Base-by-base conservation (phyloP, 2,113 vertebrate genomes). In the Eudorcas thomsonii region DNA sequence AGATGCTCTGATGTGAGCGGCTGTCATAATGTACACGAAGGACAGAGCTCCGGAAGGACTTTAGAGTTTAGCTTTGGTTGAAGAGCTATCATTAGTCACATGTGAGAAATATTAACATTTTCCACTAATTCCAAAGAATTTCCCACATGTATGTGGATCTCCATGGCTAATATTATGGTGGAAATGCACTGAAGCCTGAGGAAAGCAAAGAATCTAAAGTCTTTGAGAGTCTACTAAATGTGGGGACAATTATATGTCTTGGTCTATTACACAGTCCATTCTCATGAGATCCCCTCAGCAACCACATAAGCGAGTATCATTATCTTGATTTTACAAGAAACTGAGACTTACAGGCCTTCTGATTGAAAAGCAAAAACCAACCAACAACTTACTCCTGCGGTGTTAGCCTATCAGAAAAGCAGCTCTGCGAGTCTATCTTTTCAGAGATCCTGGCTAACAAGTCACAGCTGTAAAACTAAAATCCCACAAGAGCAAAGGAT, bases 1-100 rank as follows among this genome's bases (percentile, higher is more conserved):
- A 98, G 95, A 64, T 90, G 96, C 96, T 93, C 3, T 96, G 93
- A 97, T 97, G 97, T 95, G 91, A 97, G 92, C 82, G 89, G 21
- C 62, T 90, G 85, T 92, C 83, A 60, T 97, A 98, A 98, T 92
- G 87, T 54, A 96, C 96, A 97, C 97, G 54, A 80, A 96, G 88
- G 97, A 52, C n/a, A 88, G 91, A 93, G 19, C 74, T 97, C 97
- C 36, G 30, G 36, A 93, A 95, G 71, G 89, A 19, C 97, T 98
- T 50, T 93, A 80, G 48, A 93, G 17, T 95, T 98, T 92, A 98
- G 96, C 93, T 94, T 36, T 94, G 94, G 80, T 96, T 97, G 93
- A 96, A 74, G 94, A 87, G n/a, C 64, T 93, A 94, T 95, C 93
- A 92, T 97, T 97, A 96, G 83, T 97, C 96, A 96, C 83, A 91